Percentiles rank a stretch among this genome's conserved stretches.
Evolutionary conservation across 2,888 invertebrate species (phyloP).

Genomic region (Sisyra terminalis): DNA sequence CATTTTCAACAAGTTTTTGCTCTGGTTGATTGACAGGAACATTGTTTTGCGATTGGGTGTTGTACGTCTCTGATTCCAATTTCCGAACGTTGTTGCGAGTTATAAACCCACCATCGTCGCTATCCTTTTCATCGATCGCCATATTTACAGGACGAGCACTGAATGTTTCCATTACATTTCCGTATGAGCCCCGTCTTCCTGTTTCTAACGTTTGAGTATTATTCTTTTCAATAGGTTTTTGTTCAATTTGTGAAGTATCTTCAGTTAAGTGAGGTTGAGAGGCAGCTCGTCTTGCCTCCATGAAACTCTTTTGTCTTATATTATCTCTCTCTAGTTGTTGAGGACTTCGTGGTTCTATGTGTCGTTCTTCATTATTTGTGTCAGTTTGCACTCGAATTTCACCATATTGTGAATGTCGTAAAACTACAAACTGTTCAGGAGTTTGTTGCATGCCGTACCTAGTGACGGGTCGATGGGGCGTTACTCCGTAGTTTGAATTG

Average conservation of each 20-base stretch:
- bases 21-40: constrained; percentile 10
- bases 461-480: constrained; percentile 17
- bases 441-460: constrained; percentile 15
- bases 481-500: constrained; percentile 16
- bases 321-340: constrained; percentile 45
- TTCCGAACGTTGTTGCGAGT: constrained; percentile 19
- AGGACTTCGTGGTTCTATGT: constrained; percentile 35
- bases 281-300: constrained; percentile 38
- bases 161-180: constrained; percentile 36
- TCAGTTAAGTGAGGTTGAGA: constrained; percentile 51
- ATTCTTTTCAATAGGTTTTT: constrained; percentile 23
- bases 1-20: constrained; percentile 10
- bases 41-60: constrained; percentile 1
- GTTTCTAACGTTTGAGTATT: constrained; percentile 21
- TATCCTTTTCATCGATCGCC: constrained; percentile 32
- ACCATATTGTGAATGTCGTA: constrained; percentile 14
- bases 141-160: constrained; percentile 10
- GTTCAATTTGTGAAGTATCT: constrained; percentile 19
- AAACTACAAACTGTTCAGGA: constrained; percentile 19
- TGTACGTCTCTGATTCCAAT: constrained; percentile 11
- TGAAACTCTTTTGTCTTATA: constrained; percentile 35
- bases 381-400: constrained; percentile 11
- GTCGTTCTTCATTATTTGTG: constrained; percentile 13
- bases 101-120: constrained; percentile 44
- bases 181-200: constrained; percentile 37